Evolutionary conservation across 2,888 invertebrate genomes (phyloP).

Genomic region (Lochmaea crataegi): DNA sequence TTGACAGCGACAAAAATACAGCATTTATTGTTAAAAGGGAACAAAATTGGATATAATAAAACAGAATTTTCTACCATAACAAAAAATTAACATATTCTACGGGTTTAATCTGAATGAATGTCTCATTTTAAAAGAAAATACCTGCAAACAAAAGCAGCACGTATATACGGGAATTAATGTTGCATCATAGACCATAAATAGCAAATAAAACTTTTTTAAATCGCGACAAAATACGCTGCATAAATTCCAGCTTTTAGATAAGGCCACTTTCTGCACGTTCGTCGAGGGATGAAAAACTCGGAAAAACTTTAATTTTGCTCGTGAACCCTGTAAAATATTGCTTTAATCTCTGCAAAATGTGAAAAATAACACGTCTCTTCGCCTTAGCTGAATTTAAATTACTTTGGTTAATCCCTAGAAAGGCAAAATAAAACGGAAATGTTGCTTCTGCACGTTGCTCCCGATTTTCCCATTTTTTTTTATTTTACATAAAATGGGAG

Average conservation of each 20-base stretch:
- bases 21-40: too few species aligned
- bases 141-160: conserved; percentile 45
- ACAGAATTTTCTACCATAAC: conserved; percentile 19
- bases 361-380: conserved; percentile 59
- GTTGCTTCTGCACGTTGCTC: conserved; percentile 42
- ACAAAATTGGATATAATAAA: too few species aligned
- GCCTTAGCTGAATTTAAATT: conserved; percentile 66
- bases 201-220: conserved; percentile 58
- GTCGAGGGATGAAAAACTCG: conserved; percentile 54
- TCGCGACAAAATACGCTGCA: conserved; percentile 61
- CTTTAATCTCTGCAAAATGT: conserved; percentile 64
- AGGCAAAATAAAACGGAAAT: conserved; percentile 58
- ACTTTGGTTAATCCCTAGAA: conserved; percentile 61
- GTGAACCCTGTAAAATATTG: conserved; percentile 63
- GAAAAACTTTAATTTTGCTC: conserved; percentile 64
- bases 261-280: conserved; percentile 63
- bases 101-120: conserved; percentile 43
- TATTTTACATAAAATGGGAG: conserved; percentile 34
- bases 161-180: conserved; percentile 52
- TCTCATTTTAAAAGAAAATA: conserved; percentile 40
- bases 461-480: conserved; percentile 30
- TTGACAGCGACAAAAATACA: too few species aligned
- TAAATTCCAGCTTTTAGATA: conserved; percentile 59
- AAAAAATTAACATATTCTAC: conserved; percentile 43
- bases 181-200: conserved; percentile 55